Evolutionary conservation across 2,797 vertebrate genomes (phyloP), one percentile per base, ranked within the genome.

Genomic region (Nannoperca australis): DNA sequence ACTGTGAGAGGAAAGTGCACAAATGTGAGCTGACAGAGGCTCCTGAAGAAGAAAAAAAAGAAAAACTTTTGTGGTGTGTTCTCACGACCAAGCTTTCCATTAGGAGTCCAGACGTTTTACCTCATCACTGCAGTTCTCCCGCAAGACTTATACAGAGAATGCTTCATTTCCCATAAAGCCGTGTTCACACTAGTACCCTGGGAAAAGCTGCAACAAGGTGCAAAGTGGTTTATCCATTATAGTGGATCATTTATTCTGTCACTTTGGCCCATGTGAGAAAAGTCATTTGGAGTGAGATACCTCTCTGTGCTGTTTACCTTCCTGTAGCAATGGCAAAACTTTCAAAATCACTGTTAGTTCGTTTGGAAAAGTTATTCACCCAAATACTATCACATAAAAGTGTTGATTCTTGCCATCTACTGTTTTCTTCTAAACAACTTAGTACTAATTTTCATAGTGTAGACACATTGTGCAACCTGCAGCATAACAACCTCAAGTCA

Each of bases 151-250:
- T 51, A 60, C 55, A 61, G 77, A 85, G 58, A 88, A 85, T 64
- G 83, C 85, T 83, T 89, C 36, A 78, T 86, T 92, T 88, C 82
- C 85, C 78, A 85, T 77, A 82, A 83, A 84, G 81, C 85, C 10
- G 7, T 87, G 86, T 92, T 94, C 91, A 88, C 91, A 86, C 82
- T 45, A 17, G 78, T 22, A 54, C 64, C 76, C 79, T 79, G 88
- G 88, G 81, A 90, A 85, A 86, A 79, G 83, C 82, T 58, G 72
- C 55, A 79, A 88, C 85, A 89, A 92, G 88, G 92, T 94, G 93
- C 89, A 91, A 94, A 94, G 91, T 91, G 91, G 90, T 91, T 88
- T 85, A 84, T 89, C 87, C 79, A 79, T 89, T 88, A 84, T 79
- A 78, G 89, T 65, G 83, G 55, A 80, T 82, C 62, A 75, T 88